Evolutionary conservation across 2,113 vertebrate genomes (phyloP), one percentile per base, ranked within the genome.

Genomic region (Archocentrus centrarchus): DNA sequence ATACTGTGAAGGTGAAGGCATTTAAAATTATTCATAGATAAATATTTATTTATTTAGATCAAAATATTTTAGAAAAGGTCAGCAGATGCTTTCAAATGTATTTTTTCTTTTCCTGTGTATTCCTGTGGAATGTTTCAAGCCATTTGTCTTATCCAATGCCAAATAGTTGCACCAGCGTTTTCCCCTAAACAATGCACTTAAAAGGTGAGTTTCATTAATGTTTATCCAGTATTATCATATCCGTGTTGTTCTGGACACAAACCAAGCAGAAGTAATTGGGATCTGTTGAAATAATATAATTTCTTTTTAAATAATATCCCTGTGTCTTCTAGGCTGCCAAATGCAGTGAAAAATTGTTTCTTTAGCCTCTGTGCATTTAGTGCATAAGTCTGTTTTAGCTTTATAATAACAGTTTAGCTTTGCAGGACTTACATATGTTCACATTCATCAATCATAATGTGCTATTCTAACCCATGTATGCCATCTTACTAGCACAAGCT

Each of bases 341-440:
- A 32, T 24, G 50, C 66, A 53, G 24, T 13, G 24, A 20, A 10
- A 44, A 70, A 30, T 24, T 10, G 7, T 53, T 70, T 70, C 41
- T 30, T 70, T 53, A 8, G 44, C 44, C 44, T 73, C 66, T 73
- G 44, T 32, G 44, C 30, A 32, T 53, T 73, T 53, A 53, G 22
- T 53, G 1, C 24, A 53, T 8, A 70, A 30, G 0, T 50, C 5
- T 30, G 0, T 41, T 50, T 50, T 68, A 50, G 27, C 15, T 18
- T 68, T 50, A 70, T 70, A 70, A 50, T 70, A 70, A 50, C 41
- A 50, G 41, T 73, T 53, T 53, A 73, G 30, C 27, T 73, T 53
- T 53, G 44, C 6, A 73, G 10, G 3, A 1, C 24, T 70, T 47
- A 15, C 44, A 5, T 70, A 20, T 53, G 24, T 70, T 70, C 24